Evolutionary conservation across 2,888 invertebrate genomes (phyloP).

Genomic region (Leucophenga maculata): DNA sequence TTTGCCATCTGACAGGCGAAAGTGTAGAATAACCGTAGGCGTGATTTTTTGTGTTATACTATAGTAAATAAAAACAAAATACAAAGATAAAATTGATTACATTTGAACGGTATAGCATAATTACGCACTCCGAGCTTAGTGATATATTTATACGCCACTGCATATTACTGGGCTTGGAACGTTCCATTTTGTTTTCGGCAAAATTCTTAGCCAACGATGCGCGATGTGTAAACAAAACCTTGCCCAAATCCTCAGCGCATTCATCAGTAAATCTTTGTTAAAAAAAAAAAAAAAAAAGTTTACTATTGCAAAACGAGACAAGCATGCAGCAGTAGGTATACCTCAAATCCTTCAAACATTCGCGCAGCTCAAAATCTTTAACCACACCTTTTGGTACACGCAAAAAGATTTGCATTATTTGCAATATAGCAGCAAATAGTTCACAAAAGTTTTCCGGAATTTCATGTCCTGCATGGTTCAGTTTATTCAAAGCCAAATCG

Average conservation of each 20-base stretch:
- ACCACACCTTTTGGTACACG: constrained; percentile 72
- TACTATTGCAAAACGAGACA: no score
- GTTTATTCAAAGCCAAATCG: constrained; percentile 69
- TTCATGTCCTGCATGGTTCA: constrained; percentile 69
- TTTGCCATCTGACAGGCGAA: constrained; percentile 73
- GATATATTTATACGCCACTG: constrained; percentile 75
- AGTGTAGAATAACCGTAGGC: constrained; percentile 74
- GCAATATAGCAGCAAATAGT: constrained; percentile 73
- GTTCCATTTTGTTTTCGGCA: constrained; percentile 70
- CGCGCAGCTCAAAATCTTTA: constrained; percentile 73
- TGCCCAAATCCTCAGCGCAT: constrained; percentile 74
- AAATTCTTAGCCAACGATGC: constrained; percentile 69
- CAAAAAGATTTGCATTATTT: constrained; percentile 73
- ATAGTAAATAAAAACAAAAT: constrained; percentile 20
- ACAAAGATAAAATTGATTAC: constrained; percentile 41
- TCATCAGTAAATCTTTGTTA: constrained; percentile 71
- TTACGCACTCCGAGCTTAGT: constrained; percentile 73
- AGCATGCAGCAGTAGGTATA: no score
- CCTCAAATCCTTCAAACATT: constrained; percentile 73
- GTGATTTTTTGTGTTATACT: constrained; percentile 67
- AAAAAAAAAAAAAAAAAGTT: background rate
- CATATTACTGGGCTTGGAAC: constrained; percentile 70
- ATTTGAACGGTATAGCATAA: background rate
- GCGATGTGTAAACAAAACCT: constrained; percentile 73
- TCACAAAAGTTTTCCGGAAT: constrained; percentile 73